Base-by-base conservation (phyloP, 2,797 vertebrate species). In the Poecilia picta region DNA sequence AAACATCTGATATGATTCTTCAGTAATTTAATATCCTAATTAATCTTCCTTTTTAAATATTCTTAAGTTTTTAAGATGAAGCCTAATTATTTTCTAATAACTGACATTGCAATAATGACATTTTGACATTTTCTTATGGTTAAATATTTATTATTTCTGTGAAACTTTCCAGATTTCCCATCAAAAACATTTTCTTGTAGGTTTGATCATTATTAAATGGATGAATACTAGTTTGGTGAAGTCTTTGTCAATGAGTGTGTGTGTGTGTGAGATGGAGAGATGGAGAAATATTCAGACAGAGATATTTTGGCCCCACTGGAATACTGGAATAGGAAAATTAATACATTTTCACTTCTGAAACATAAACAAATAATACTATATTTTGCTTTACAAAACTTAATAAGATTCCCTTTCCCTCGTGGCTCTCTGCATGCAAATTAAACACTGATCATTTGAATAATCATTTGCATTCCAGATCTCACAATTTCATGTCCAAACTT, bases 401-500 rank as follows among this genome's bases (percentile, higher is more conserved):
- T 94, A 93, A 89, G 88, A 90, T 83, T 80, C 85, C 80, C 77
- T 81, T 76, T 45, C 82, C 55, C 74, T 83, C 86, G 80, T 36
- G 11, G 87, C 80, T 94, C 91, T 94, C 89, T 85, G 83, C 84
- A 89, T 90, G 92, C 94, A 95, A 95, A 95, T 95, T 89, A 94
- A 90, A 92, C 90, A 94, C 89, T 87, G 87, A 95, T 94, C 77
- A 95, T 95, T 95, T 95, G 92, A 94, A 95, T 95, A 92, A 89
- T 91, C 85, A 94, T 96, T 95, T 95, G 94, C 94, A 96, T 95
- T 94, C 81, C 88, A 92, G 89, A 95, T 94, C 91, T 91, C 85
- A 84, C 90, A 92, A 94, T 92, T 91, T 89, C 88, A 85, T 90
- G 86, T 88, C 87, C 83, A 92, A 94, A 88, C 85, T 85, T 89